Base-by-base conservation (phyloP, 2,888 invertebrate species). In the Drosophila emarginata region DNA sequence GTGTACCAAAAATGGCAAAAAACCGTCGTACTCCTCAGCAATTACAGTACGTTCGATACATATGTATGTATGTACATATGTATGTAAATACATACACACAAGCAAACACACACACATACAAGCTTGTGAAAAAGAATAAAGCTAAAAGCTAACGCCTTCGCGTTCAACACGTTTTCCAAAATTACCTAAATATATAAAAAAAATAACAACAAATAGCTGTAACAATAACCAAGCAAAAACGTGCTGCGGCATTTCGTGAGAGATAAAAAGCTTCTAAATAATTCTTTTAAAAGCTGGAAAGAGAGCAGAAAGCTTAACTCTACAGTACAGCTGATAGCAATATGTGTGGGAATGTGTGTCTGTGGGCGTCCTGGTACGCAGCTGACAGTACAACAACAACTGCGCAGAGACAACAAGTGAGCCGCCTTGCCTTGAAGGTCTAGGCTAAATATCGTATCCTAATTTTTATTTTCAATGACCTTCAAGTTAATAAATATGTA, bases 131-230 rank as follows among this genome's bases (percentile, higher is more conserved):
- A 37, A 37, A 21, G 59, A 32, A 67, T 66, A 67, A 56, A 61
- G 57, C 57, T 68, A 66, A 70, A 69, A 72, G 72, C 66, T 67
- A 77, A 76, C 70, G 73, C 66, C 45, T 76, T 63, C 65, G 59
- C 74, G 81, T 66, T 76, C 73, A 78, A 72, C 85, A 81, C 77
- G 85, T 84, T 82, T 78, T 74, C 56, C 37, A 50, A 62, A 72
- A 74, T 73, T 68, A 65, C 72, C 61, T 69, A 61, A 60, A 68
- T 66, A 62, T 62, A 69, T 53, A 72, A 63, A 64, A 64, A 64
- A 21, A 54, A 61, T 56, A 71, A 40, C 56, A 67, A n/a, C 36
- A 37, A 68, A 62, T 36, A 28, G 45, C 12, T 59, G 52, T 54
- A 64, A 60, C 21, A 70, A 68, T 37, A 65, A 58, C 37, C 53